A percentile compares a stretch with the other conserved stretches of the same genome.
phyloP scores from a whole-genome alignment of 2,888 invertebrate species.

The Therioaphis trifolii region DNA sequence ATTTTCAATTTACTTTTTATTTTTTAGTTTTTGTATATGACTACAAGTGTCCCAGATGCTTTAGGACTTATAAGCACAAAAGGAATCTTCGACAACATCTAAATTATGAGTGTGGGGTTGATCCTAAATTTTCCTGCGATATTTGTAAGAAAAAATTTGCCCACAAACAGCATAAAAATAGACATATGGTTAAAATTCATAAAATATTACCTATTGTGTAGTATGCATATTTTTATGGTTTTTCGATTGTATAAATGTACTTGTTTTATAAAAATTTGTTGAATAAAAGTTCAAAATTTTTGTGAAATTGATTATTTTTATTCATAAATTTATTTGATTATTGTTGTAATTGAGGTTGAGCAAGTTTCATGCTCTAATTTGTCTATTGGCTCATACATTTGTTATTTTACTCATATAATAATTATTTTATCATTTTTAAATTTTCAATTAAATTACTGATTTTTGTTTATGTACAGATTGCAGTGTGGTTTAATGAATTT shows the following conservation, averaged over 20 bases:
- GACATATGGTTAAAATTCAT: constrained; percentile 61
- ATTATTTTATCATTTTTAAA: neutral
- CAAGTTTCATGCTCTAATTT: neutral
- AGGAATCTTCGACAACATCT: constrained; percentile 65
- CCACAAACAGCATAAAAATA: constrained; percentile 62
- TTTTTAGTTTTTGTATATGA: constrained; percentile 40
- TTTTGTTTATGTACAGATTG: neutral
- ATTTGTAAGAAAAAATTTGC: constrained; percentile 65
- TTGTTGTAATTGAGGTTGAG: neutral
- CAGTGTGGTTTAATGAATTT: neutral
- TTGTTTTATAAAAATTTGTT: neutral
- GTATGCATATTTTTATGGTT: constrained; percentile 13
- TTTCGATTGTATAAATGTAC: constrained; percentile 20
- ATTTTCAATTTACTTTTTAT: constrained; percentile 31
- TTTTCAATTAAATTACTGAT: neutral
- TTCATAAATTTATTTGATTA: neutral
- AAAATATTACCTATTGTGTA: constrained; percentile 46
- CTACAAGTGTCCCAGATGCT: constrained; percentile 61
- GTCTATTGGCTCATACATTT: neutral
- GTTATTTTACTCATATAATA: no score
- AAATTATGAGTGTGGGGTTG: constrained; percentile 65
- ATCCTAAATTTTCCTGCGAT: constrained; percentile 65
- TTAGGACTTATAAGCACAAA: constrained; percentile 64
- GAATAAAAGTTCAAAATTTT: neutral
- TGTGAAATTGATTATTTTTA: neutral